Base-by-base conservation (phyloP, 2,888 invertebrate species). In the Leptinotarsa juncta region DNA sequence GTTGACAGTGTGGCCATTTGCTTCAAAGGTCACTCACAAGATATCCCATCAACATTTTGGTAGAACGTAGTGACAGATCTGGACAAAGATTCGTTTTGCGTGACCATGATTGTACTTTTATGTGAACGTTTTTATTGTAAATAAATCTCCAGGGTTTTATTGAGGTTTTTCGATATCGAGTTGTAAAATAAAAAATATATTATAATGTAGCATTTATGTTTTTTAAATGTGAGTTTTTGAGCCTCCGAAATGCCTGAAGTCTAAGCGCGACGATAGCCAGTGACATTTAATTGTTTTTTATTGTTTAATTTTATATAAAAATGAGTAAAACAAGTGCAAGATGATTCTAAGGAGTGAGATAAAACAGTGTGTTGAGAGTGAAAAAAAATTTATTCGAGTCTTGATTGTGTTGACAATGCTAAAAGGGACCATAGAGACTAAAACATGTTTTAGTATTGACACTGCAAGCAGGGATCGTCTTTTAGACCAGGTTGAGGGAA, bases 291-390 rank as follows among this genome's bases (percentile, higher is more conserved):
- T 79, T 78, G 72, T 81, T 81, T 79, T 78, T 81, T 79, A 78
- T 81, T 80, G 81, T 83, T 82, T 83, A 82, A 83, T 83, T 83
- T 81, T 82, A 80, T 80, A 82, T 77, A 69, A 73, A 76, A 70
- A 76, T 75, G 81, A 77, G 77, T 79, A 77, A 73, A 57, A 78
- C 67, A 82, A 82, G 82, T 84, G 83, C 82, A 82, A 83, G 79
- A 79, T 71, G 76, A 70, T 80, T 77, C 78, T 76, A 75, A 77
- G 75, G 81, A 81, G 80, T 73, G 77, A 77, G 75, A 75, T 72
- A 65, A 73, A 72, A 74, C 71, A 72, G 75, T 73, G 75, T 77
- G 77, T 73, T 73, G 65, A 72, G 72, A 74, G 76, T 76, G 75
- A 72, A 72, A 75, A 70, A 67, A 73, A 73, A 74, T 65, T 70